Evolutionary conservation across 2,113 vertebrate genomes (phyloP).

Genomic region (Labeo catla): DNA sequence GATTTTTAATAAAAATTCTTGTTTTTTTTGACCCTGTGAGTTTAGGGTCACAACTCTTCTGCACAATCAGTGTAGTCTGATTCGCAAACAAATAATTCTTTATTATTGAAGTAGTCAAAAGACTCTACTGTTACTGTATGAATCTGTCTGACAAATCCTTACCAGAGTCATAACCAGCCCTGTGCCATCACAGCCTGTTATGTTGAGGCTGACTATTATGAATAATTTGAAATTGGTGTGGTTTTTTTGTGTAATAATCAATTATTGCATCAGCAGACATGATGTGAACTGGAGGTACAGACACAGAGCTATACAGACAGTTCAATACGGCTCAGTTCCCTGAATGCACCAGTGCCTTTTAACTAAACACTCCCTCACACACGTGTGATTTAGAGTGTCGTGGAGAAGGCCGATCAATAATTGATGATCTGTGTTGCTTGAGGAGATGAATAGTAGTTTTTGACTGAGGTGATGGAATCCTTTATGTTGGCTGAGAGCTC

Average conservation of each 20-base stretch:
- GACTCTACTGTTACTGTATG: neutral
- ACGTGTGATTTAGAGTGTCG: constrained; percentile 63
- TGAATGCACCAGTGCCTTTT: constrained; percentile 7
- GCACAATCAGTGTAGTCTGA: neutral
- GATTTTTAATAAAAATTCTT: neutral
- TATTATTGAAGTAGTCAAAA: neutral
- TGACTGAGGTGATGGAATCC: constrained; percentile 8
- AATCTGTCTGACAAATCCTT: neutral
- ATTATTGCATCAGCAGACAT: constrained; percentile 19
- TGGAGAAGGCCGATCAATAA: constrained; percentile 65
- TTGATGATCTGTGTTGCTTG: constrained; percentile 63
- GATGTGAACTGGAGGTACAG: constrained; percentile 17
- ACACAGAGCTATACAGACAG: neutral
- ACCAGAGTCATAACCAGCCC: neutral
- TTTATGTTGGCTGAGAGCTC: constrained; percentile 11
- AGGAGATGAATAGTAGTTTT: constrained; percentile 59
- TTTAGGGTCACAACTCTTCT: neutral
- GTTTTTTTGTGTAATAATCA: constrained; percentile 7
- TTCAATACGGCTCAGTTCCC: neutral
- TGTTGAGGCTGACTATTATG: neutral
- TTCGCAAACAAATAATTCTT: neutral
- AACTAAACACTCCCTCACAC: constrained; percentile 44
- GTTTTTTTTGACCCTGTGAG: neutral
- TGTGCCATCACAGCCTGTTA: neutral
- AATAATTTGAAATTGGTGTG: constrained; percentile 33